Percentiles rank a stretch among this genome's conserved stretches.
Evolutionary conservation across 2,888 invertebrate species (phyloP).

Genomic region (Leistus spinibarbis): DNA sequence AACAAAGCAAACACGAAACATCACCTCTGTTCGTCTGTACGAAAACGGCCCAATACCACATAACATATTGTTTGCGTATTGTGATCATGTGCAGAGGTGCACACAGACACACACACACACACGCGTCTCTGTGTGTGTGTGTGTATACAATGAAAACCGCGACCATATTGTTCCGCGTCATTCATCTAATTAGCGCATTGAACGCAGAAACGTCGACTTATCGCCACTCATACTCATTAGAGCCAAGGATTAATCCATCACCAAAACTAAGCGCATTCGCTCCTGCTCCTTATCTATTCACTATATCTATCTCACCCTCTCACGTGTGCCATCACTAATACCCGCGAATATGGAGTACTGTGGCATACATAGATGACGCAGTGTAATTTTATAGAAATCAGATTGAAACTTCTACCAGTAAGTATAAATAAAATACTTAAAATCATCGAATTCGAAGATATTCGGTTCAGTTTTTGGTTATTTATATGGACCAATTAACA

Average conservation of each 20-base stretch:
- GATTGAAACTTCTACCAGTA: too few relatives aligned
- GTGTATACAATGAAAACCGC: slow-evolving; percentile 17
- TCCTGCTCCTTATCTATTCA: not conserved
- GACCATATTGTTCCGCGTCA: slow-evolving; percentile 31
- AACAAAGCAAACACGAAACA: not conserved
- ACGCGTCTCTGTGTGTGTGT: not conserved
- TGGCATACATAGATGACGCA: not conserved
- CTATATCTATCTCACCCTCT: not conserved
- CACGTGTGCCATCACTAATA: not conserved
- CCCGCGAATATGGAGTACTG: not conserved
- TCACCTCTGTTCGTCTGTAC: not conserved
- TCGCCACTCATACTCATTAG: slow-evolving; percentile 34
- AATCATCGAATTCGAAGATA: too few relatives aligned
- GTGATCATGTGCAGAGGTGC: slow-evolving; percentile 30
- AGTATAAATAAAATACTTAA: too few relatives aligned
- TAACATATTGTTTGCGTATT: slow-evolving; percentile 35
- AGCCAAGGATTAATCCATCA: slow-evolving; percentile 14
- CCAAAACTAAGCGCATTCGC: not conserved
- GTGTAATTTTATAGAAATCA: not conserved
- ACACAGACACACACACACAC: not conserved
- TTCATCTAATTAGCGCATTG: slow-evolving; percentile 33
- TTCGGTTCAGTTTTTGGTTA: too few relatives aligned
- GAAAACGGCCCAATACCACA: not conserved
- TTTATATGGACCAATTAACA: too few relatives aligned
- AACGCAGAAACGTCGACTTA: slow-evolving; percentile 9